Base-by-base conservation (phyloP, 2,888 invertebrate species). In the Perdita meconis region DNA sequence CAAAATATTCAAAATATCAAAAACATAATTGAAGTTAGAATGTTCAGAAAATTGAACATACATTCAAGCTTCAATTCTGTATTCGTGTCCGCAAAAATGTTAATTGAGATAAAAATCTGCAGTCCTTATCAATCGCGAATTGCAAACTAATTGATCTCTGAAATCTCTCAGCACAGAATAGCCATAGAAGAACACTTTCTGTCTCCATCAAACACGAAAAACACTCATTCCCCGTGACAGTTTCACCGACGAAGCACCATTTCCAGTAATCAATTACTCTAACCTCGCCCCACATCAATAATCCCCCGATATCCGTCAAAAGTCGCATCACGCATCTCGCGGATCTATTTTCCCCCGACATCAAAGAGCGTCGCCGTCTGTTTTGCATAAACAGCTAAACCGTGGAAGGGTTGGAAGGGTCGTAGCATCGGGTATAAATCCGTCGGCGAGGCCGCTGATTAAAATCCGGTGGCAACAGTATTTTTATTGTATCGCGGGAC, bases 371-470 rank as follows among this genome's bases (percentile, higher is more conserved):
- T 50, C n/a, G 40, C n/a, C 34, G 36, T 40, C 59, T 47, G 67
- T 51, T 69, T 75, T 77, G 69, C 74, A 61, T 76, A 74, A 68
- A 75, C 63, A 69, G 64, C 56, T 76, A 50, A 65, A 70, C 55
- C 63, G 40, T 13, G 22, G 69, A 63, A 47, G 61, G 78, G 53
- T 56, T 24, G 61, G 50, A 51, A 64, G 66, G 61, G 55, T 63
- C 51, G 55, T 56, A n/a, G n/a, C 53, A 50, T 50, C 36, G 67
- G 51, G 53, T n/a, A 65, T 76, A 78, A 65, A 64, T 76, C 60
- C 65, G 59, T 76, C 64, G 30, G 42, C 77, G 64, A 19, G 38
- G 38, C 51, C 34, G 19, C 44, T 61, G 77, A 71, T 77, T 78
- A 71, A 77, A 65, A 77, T 65, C 42, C 2, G 50, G 16, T 50